Evolutionary conservation across 2,797 vertebrate species (phyloP).

Genomic region (Silurus lanzhouensis): DNA sequence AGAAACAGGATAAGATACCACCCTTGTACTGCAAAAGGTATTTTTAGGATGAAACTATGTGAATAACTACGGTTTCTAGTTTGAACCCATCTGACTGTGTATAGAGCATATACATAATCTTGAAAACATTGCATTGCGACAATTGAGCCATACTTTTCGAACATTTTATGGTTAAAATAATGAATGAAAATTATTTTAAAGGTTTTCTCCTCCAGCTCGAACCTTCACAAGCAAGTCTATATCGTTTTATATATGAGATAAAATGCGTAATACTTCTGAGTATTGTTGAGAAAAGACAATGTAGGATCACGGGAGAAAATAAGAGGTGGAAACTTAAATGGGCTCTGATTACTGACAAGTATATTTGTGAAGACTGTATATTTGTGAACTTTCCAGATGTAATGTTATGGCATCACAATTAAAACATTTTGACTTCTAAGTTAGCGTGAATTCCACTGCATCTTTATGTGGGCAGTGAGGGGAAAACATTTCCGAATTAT

Average conservation of each 20-base stretch:
- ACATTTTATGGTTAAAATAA: conserved; percentile 49
- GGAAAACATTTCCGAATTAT: neutral
- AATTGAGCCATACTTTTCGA: conserved; percentile 65
- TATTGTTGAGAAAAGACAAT: conserved; percentile 35
- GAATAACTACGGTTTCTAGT: conserved; percentile 51
- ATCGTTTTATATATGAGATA: neutral
- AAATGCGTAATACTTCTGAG: neutral
- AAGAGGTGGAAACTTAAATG: conserved; percentile 2
- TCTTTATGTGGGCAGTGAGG: neutral
- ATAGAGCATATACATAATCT: conserved; percentile 59
- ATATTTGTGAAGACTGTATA: neutral
- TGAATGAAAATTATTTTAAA: conserved; percentile 52
- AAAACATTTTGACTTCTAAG: neutral
- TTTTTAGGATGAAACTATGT: conserved; percentile 49
- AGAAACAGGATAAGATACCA: conserved; percentile 41
- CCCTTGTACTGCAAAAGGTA: conserved; percentile 40
- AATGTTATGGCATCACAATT: neutral
- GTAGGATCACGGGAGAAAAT: conserved; percentile 35
- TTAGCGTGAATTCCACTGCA: neutral
- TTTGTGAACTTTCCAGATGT: neutral
- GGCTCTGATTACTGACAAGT: neutral
- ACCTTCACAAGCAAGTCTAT: conserved; percentile 24
- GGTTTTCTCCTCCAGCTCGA: conserved; percentile 21
- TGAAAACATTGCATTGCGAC: conserved; percentile 1
- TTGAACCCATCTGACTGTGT: conserved; percentile 57